phyloP scores from a whole-genome alignment of 1,140 invertebrate species.

The Mesaphorura yosii region DNA sequence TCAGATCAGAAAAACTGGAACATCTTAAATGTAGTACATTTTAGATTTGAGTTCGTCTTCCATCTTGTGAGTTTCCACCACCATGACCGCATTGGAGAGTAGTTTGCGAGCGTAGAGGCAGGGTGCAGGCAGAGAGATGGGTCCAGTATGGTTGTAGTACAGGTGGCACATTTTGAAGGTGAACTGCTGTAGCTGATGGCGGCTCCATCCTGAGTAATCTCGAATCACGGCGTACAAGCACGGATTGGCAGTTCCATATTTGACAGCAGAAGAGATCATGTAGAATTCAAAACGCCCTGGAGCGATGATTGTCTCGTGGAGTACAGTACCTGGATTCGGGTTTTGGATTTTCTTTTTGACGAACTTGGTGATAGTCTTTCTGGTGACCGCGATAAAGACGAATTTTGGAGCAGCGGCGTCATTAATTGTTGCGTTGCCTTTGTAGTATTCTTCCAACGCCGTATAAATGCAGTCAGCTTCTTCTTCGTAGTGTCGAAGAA shows the following conservation, averaged over 20 bases:
- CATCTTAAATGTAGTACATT: no score
- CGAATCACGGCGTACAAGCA: slow-evolving; percentile 65
- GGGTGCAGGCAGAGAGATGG: slow-evolving; percentile 59
- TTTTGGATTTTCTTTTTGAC: slow-evolving; percentile 33
- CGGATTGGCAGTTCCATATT: slow-evolving; percentile 65
- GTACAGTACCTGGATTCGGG: slow-evolving; percentile 45
- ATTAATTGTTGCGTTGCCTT: slow-evolving; percentile 42
- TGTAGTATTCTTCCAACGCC: no score
- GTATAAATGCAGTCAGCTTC: slow-evolving; percentile 47
- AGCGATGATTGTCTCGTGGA: slow-evolving; percentile 44
- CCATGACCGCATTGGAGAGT: no score
- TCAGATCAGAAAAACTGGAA: no score
- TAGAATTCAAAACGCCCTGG: slow-evolving; percentile 55
- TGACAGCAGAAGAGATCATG: slow-evolving; percentile 60
- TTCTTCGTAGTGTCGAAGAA: slow-evolving; percentile 41
- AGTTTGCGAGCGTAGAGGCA: slow-evolving; percentile 78
- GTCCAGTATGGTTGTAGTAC: slow-evolving; percentile 62
- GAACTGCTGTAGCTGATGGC: slow-evolving; percentile 57
- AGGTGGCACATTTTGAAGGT: slow-evolving; percentile 66
- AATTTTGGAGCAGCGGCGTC: slow-evolving; percentile 60
- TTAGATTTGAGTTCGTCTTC: no score
- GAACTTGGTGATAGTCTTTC: slow-evolving; percentile 63
- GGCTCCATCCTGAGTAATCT: slow-evolving; percentile 46
- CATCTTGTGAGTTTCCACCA: no score
- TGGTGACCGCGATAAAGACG: slow-evolving; percentile 74